Conservation (phyloP, 2,797 vertebrate genomes). For the Epinephelus malabaricus region DNA sequence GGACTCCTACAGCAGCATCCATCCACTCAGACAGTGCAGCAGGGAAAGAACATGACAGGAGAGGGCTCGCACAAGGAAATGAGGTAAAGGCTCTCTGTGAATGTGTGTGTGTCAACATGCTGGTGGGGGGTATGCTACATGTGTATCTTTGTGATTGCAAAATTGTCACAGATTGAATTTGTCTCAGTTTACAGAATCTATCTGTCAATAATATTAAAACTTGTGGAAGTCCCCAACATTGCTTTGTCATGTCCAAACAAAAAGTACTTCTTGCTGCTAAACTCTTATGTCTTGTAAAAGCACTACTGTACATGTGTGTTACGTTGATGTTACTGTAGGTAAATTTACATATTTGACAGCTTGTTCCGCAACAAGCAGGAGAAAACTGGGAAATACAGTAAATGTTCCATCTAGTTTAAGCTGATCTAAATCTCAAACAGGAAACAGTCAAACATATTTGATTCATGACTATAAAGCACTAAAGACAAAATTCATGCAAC, state of each 20-base stretch:
- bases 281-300: background rate
- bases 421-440: background rate
- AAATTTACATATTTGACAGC: background rate
- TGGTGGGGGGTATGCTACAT: background rate
- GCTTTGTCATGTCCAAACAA: background rate
- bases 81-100: slow-evolving; percentile 32
- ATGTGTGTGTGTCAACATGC: slow-evolving; percentile 34
- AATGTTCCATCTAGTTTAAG: background rate
- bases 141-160: slow-evolving; percentile 19
- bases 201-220: background rate
- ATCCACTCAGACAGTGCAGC: slow-evolving; percentile 70
- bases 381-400: background rate
- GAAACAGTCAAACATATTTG: background rate
- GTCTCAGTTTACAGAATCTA: slow-evolving; percentile 7
- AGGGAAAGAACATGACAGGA: slow-evolving; percentile 66
- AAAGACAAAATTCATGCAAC: too few relatives aligned
- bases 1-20: slow-evolving; percentile 64
- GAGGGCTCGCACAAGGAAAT: slow-evolving; percentile 39
- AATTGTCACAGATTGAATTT: slow-evolving; percentile 20
- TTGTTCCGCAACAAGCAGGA: background rate
- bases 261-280: background rate
- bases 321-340: background rate
- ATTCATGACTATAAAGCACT: background rate
- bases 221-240: background rate
- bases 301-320: background rate